Evolutionary conservation across 1,140 invertebrate species (phyloP).

Genomic region (Leptinotarsa lineolata): DNA sequence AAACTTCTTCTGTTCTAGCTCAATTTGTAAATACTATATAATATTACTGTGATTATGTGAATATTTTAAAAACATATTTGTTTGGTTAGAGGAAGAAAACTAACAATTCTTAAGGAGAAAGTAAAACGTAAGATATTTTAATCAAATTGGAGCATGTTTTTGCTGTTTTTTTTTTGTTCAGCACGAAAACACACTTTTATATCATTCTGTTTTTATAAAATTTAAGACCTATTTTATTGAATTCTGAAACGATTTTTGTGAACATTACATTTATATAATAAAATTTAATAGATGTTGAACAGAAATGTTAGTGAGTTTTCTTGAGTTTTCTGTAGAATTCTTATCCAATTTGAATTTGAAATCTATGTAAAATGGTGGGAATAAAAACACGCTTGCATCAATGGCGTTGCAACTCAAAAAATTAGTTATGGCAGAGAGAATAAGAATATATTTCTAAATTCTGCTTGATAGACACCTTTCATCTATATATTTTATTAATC

Average conservation of each 20-base stretch:
- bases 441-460: no score
- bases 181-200: neutral
- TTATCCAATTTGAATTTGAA: no score
- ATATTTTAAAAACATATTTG: neutral
- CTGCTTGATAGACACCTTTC: no score
- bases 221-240: neutral
- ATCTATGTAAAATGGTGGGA: no score
- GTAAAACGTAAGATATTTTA: conserved; percentile 21
- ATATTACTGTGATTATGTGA: neutral
- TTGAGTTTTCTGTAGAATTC: no score
- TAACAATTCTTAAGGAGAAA: conserved; percentile 21
- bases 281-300: neutral
- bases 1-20: conserved; percentile 7
- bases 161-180: conserved; percentile 17
- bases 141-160: conserved; percentile 2
- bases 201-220: neutral
- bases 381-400: no score
- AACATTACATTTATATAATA: neutral
- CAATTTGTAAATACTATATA: neutral
- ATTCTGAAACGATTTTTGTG: neutral
- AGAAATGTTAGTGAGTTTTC: no score
- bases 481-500: no score
- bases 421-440: no score
- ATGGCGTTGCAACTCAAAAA: no score
- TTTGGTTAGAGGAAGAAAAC: conserved; percentile 28